Evolutionary conservation across 1,140 invertebrate species (phyloP), one percentile per base, ranked within the genome.

Genomic region (Aphelenchoides fujianensis): DNA sequence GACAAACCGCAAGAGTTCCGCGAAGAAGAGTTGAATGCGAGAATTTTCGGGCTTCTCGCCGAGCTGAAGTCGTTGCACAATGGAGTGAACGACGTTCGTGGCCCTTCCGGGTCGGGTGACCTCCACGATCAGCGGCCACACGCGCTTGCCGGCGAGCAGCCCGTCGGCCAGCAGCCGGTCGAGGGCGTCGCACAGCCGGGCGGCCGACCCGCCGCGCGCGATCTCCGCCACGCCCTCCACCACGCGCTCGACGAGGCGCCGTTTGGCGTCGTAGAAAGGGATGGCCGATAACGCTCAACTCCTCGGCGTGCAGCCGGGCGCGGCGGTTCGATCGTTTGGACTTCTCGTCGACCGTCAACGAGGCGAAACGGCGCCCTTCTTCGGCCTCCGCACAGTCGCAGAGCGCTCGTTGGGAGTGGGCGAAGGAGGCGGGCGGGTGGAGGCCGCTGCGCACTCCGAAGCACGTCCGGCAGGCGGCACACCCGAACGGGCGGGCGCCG

Each of bases 181-280:
- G 23, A 82, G 31, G 23, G 80, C 80, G 3, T 31, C 67, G 48
- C 62, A 68, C 35, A 82, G 37, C n/a, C 55, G 32, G 3, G 61
- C 54, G 53, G 36, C 48, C 37, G 77, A 79, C 5, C 68, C 73
- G 7, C 82, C 82, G 32, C 83, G 68, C 0, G 73, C 69, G 41
- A 83, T 69, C 12, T 77, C 77, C 12, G 83, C 83, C 23, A 83
- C 83, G 2, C 81, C 81, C 48, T 85, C 81, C 16, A 83, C 81
- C 5, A 83, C 83, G 23, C 68, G 68, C 57, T 83, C 81, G 19
- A 83, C 77, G 3, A 83, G 54, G 34, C 36, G 35, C 53, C 37
- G 66, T 69, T 84, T 84, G 7, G 64, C 57, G n/a, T 72, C 72
- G 61, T 83, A 83, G 52, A n/a, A 83, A 74, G 27, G 81, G 81